Evolutionary conservation across 2,113 vertebrate species (phyloP).

Genomic region (Athene cunicularia): DNA sequence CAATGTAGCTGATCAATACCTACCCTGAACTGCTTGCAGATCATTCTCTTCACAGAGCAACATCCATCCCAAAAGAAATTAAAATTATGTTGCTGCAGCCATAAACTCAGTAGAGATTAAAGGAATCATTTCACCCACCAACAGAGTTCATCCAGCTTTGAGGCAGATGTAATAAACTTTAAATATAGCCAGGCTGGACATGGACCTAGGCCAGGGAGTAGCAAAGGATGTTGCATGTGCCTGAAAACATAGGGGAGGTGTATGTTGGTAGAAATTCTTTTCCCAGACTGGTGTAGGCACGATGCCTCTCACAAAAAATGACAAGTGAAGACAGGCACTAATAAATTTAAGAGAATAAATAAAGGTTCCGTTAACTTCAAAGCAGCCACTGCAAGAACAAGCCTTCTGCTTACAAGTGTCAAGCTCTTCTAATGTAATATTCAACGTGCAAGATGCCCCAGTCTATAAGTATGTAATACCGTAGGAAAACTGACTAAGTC

Average conservation of each 20-base stretch:
- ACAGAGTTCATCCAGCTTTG: neutral
- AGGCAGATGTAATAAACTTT: neutral
- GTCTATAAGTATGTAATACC: neutral
- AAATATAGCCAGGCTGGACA: neutral
- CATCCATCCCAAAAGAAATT: neutral
- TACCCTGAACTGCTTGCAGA: neutral
- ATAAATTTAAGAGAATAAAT: neutral
- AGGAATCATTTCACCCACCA: neutral
- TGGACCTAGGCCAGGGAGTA: neutral
- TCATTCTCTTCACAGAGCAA: neutral
- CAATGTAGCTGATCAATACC: neutral
- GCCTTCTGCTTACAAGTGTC: neutral
- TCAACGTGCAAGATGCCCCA: neutral
- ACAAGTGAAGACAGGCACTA: neutral
- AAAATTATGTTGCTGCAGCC: neutral
- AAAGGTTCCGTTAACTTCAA: conserved; percentile 14
- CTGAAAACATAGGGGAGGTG: neutral
- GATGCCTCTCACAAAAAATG: neutral
- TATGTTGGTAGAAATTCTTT: neutral
- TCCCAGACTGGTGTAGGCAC: neutral
- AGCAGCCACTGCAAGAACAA: neutral
- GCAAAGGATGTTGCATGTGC: neutral
- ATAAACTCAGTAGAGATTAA: neutral
- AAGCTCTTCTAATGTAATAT: neutral
- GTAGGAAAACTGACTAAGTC: neutral